Percentiles rank a stretch among this genome's conserved stretches.
Evolutionary conservation across 2,797 vertebrate species (phyloP).

Genomic region (Danio albolineatus): DNA sequence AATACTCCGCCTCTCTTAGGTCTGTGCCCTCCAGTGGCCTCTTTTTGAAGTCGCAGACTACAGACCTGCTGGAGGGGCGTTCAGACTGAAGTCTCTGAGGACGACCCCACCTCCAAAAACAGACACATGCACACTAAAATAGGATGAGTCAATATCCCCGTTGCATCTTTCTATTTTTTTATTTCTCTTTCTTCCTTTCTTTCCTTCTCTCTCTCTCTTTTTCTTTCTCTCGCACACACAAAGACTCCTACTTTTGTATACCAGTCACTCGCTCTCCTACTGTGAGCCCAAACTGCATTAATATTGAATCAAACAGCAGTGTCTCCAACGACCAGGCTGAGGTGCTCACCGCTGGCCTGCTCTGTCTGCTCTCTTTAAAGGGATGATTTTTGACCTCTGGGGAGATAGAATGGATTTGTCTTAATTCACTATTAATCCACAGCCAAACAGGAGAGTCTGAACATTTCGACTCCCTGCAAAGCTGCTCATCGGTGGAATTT

Average conservation of each 20-base stretch:
- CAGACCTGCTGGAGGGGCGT: constrained; percentile 81
- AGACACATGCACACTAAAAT: constrained; percentile 66
- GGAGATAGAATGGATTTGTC: constrained; percentile 80
- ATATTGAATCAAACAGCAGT: constrained; percentile 87
- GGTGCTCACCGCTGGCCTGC: constrained; percentile 63
- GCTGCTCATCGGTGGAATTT: constrained; percentile 48
- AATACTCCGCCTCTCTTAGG: constrained; percentile 81
- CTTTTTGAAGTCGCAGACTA: constrained; percentile 84
- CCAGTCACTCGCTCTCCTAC: constrained; percentile 81
- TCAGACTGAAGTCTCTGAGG: constrained; percentile 79
- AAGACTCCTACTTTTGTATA: constrained; percentile 78
- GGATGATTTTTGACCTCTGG: constrained; percentile 82
- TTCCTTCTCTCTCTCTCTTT: constrained; percentile 48
- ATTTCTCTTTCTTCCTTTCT: constrained; percentile 50
- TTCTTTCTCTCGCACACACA: constrained; percentile 57
- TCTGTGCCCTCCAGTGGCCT: constrained; percentile 77
- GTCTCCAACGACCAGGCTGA: constrained; percentile 79
- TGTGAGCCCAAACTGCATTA: constrained; percentile 84
- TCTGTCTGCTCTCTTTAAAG: constrained; percentile 82
- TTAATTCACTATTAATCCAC: constrained; percentile 83
- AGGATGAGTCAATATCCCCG: constrained; percentile 79
- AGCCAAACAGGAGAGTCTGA: constrained; percentile 63
- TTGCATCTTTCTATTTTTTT: constrained; percentile 47
- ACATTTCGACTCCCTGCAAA: constrained; percentile 35
- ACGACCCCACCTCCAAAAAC: constrained; percentile 72